phyloP scores from a whole-genome alignment of 1,140 invertebrate species.

The Drosophila parvula region DNA sequence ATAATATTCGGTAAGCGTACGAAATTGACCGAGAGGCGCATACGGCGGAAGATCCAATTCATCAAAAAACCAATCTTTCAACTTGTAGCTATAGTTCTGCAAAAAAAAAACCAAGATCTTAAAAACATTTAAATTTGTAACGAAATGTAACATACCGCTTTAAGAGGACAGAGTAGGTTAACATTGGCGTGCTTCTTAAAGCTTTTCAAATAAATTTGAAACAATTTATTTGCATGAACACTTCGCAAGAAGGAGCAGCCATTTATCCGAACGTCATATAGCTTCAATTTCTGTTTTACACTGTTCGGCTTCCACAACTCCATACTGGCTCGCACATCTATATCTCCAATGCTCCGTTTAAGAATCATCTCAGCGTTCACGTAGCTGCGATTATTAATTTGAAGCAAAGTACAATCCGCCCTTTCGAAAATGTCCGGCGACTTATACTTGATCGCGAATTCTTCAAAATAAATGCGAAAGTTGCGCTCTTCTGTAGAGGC shows the following conservation, averaged over 20 bases:
- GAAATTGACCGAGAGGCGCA: constrained; percentile 36
- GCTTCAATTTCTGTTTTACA: constrained; percentile 11
- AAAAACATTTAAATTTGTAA: background rate
- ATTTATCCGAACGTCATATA: constrained; percentile 43
- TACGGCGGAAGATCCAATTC: constrained; percentile 43
- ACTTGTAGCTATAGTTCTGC: constrained; percentile 46
- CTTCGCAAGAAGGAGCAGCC: constrained; percentile 31
- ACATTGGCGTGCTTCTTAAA: constrained; percentile 29
- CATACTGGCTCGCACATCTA: constrained; percentile 22
- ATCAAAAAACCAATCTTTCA: constrained; percentile 42
- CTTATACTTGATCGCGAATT: constrained; percentile 27
- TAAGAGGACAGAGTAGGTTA: constrained; percentile 38
- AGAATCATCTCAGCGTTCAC: constrained; percentile 32
- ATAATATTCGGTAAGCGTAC: constrained; percentile 33
- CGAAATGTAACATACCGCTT: constrained; percentile 13
- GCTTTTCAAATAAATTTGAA: constrained; percentile 34
- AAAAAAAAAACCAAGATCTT: background rate
- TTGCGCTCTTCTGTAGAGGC: constrained; percentile 7
- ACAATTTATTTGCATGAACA: constrained; percentile 37
- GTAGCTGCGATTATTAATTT: constrained; percentile 31
- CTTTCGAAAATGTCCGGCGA: constrained; percentile 1
- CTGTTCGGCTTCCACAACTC: constrained; percentile 30
- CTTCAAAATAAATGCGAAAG: constrained; percentile 31
- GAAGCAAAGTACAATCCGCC: background rate
- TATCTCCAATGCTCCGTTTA: constrained; percentile 7